Base-by-base conservation (phyloP, 2,113 vertebrate species). In the Jaculus jaculus region DNA sequence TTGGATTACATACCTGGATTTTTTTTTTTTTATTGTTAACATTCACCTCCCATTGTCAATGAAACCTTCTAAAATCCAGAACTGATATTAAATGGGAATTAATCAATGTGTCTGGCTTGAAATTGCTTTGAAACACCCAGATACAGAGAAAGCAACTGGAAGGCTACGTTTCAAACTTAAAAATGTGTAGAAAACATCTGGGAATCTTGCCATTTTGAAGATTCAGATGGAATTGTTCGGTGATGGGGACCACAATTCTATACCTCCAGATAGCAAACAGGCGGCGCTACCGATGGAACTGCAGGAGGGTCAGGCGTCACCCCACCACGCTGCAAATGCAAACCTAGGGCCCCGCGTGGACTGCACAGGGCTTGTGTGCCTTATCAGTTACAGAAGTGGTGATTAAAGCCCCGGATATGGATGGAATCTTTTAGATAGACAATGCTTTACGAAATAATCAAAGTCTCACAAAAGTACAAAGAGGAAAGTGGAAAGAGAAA, bases 41-140 rank as follows among this genome's bases (percentile, higher is more conserved):
- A 79, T 16, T 42, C 28, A 60, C 7, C 5, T 83, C 32, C 18
- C 20, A 80, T 77, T 58, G 63, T 86, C 71, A n/a, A 34, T 5
- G 10, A 66, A 90, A 8, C 28, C 16, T 79, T 32, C 4, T 74
- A 78, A 92, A 89, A 88, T 74, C 34, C 24, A 78, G n/a, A 77
- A 81, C 24, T 93, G 42, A 78, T 63, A 61, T 30, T 65, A 26
- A 66, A 84, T 28, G 47, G 37, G n/a, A 89, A 85, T 80, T 65
- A 81, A 34, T 39, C 47, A 61, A 30, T 69, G n/a, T 61, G 66
- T 20, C 54, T 60, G 11, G 1, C 61, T 47, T 68, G n/a, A 72
- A 24, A 58, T 84, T 68, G 86, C 73, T 75, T 87, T 75, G 20
- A 13, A 82, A 93, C 3, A 1, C n/a, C 9, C 4, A 79, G 34